phyloP scores from a whole-genome alignment of 2,113 vertebrate species.

The Anguilla japonica region DNA sequence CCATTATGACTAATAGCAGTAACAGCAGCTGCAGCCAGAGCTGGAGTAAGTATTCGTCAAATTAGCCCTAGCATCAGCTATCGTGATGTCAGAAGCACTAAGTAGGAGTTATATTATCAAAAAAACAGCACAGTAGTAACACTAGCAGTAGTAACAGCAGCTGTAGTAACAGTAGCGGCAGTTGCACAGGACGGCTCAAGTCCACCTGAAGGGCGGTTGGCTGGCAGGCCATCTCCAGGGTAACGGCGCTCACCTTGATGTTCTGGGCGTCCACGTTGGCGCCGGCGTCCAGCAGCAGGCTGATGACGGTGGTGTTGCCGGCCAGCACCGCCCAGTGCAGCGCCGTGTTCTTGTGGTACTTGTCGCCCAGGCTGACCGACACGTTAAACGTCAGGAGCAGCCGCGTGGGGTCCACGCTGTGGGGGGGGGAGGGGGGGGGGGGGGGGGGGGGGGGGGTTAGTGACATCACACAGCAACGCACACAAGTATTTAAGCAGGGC shows the following conservation, averaged over 20 bases:
- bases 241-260: constrained; percentile 81
- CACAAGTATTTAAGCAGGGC: too few species aligned
- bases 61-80: too few species aligned
- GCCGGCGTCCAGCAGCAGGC: constrained; percentile 92
- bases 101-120: too few species aligned
- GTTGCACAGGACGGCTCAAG: neutral
- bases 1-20: too few species aligned
- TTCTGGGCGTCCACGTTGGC: constrained; percentile 96
- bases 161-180: neutral
- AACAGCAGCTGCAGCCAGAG: neutral
- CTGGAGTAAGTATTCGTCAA: neutral
- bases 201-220: too few species aligned
- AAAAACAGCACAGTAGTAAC: too few species aligned
- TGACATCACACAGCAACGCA: too few species aligned
- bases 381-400: constrained; percentile 97
- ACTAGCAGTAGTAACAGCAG: neutral
- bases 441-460: constrained; percentile 41
- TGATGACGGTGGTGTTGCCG: constrained; percentile 98
- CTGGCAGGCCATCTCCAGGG: neutral
- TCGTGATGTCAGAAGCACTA: too few species aligned
- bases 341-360: constrained; percentile 98
- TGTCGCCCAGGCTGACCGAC: constrained; percentile 97
- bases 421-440: constrained; percentile 42
- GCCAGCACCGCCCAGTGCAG: constrained; percentile 98
- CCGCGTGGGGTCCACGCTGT: constrained; percentile 94